Conservation (phyloP, 2,888 invertebrate species). For the Heteropelma amictum region DNA sequence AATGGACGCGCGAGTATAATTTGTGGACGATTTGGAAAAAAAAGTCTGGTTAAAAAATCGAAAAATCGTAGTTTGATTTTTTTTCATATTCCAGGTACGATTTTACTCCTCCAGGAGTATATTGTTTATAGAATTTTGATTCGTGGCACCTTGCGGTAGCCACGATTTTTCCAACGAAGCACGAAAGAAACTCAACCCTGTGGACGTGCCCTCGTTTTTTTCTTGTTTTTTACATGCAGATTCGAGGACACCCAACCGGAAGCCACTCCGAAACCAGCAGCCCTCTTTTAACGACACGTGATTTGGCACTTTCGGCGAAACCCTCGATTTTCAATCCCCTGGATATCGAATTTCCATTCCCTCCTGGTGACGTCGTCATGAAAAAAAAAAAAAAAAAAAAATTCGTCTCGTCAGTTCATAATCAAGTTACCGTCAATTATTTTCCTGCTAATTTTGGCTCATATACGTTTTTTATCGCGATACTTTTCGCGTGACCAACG, state of each 20-base stretch:
- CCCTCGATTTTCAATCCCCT: conserved; percentile 11
- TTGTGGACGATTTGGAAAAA: too few relatives aligned
- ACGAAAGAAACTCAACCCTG: not conserved
- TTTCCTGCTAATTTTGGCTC: too few relatives aligned
- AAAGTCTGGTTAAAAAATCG: too few relatives aligned
- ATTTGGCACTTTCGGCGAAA: conserved; percentile 16
- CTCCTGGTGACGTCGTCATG: too few relatives aligned
- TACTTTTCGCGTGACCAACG: too few relatives aligned
- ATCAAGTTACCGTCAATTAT: too few relatives aligned
- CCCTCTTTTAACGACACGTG: conserved; percentile 23
- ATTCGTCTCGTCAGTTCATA: too few relatives aligned
- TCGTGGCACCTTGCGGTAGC: not conserved
- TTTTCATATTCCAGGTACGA: not conserved
- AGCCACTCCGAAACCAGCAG: conserved; percentile 15
- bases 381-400: too few relatives aligned
- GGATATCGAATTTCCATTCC: not conserved
- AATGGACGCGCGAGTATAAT: too few relatives aligned
- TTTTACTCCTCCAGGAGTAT: not conserved
- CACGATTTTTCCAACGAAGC: not conserved
- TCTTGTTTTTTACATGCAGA: not conserved
- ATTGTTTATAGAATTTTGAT: too few relatives aligned
- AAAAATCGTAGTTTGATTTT: not conserved
- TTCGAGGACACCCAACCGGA: conserved; percentile 12
- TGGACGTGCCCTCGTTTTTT: not conserved
- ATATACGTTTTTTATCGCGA: too few relatives aligned